Base-by-base conservation (phyloP, 2,888 invertebrate genomes). In the Rhorus exstirpatorius region DNA sequence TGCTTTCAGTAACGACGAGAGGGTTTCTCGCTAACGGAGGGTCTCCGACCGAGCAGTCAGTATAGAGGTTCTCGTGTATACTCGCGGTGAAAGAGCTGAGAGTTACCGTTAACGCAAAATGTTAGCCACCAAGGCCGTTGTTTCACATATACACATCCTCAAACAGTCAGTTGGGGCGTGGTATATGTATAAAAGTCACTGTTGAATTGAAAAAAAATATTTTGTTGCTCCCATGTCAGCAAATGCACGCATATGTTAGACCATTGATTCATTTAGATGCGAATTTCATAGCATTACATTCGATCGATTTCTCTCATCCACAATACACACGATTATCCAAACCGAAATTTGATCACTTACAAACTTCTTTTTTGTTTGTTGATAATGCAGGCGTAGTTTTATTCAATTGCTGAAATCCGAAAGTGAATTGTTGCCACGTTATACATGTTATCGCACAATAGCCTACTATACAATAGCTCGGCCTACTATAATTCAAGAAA, bases 41-140 rank as follows among this genome's bases (percentile, higher is more conserved):
- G 67, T 51, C 31, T 49, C n/a, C n/a, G 51, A 68, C 75, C 75
- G 51, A 44, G 44, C 49, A 51, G 31, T 10, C 46, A 31, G 19
- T 68, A 63, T 60, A 76, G 65, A 41, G 68, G 41, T 44, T 58
- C 51, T 46, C 53, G 67, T 71, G 44, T 71, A 75, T 10, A 49
- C 67, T 51, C 58, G 14, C 51, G 58, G 38, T 79, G 46, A 83
- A 79, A 83, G 79, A 79, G 75, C 65, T 65, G 79, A 79, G 79
- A 82, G 79, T 82, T 79, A 68, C 71, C 71, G 76, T 72, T 79
- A 79, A 79, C 79, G 61, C 67, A 53, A 67, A 79, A 76, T 79
- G 70, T 79, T 76, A 60, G 71, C 60, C 60, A 44, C 35, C 65
- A 60, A 65, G 24, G n/a, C n/a, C 31, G 26, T 74, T 71, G 79